Evolutionary conservation across 2,797 vertebrate genomes (phyloP).

Genomic region (Enteromius treurensis): DNA sequence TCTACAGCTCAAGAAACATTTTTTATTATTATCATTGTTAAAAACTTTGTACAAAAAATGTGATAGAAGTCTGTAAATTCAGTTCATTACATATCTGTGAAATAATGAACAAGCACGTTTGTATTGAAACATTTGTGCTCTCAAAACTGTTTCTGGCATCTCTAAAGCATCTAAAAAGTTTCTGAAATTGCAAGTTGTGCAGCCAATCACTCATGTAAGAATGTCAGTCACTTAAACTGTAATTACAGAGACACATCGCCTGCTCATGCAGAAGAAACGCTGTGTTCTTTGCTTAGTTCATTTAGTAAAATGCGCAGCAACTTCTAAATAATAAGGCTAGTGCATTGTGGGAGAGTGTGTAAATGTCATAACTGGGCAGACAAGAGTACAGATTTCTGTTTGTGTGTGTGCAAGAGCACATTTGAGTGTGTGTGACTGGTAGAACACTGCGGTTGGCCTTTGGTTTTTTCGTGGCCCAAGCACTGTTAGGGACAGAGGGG

Average conservation of each 20-base stretch:
- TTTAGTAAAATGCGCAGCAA: constrained; percentile 4
- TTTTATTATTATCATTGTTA: no score
- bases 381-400: background rate
- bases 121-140: background rate
- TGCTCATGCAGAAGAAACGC: background rate
- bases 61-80: background rate
- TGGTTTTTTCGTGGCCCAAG: constrained; percentile 24
- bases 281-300: constrained; percentile 3
- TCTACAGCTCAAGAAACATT: background rate
- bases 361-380: background rate
- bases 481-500: constrained; percentile 29
- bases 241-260: constrained; percentile 26
- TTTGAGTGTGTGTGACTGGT: background rate
- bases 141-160: background rate
- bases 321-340: background rate
- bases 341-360: background rate
- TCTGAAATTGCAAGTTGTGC: constrained; percentile 8
- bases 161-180: background rate
- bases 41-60: background rate
- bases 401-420: background rate
- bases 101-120: background rate
- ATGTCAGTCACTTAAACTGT: constrained; percentile 24
- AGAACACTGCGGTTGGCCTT: constrained; percentile 13
- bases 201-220: constrained; percentile 18
- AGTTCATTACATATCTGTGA: constrained; percentile 11